phyloP scores from a whole-genome alignment of 2,797 vertebrate species.

The Pogonophryne albipinna region DNA sequence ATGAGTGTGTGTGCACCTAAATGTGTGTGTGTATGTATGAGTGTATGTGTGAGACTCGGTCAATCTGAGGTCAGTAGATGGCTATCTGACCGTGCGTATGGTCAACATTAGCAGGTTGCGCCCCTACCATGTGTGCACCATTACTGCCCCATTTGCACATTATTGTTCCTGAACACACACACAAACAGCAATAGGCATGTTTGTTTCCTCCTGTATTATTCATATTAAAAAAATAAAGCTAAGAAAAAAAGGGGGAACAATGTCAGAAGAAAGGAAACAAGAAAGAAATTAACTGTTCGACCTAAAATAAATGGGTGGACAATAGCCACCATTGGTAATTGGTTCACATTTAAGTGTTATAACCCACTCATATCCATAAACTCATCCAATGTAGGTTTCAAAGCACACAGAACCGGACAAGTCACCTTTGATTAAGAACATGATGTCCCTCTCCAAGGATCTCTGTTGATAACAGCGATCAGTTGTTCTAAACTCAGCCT shows the following conservation, averaged over 20 bases:
- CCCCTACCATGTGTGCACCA: conserved; percentile 53
- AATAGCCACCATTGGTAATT: neutral
- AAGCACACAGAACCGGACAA: neutral
- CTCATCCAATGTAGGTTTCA: neutral
- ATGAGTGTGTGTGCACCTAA: conserved; percentile 6
- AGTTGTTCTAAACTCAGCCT: conserved; percentile 43
- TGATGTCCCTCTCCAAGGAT: conserved; percentile 17
- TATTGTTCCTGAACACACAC: neutral
- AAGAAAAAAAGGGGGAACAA: neutral
- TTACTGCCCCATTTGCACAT: conserved; percentile 46
- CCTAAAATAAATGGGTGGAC: neutral
- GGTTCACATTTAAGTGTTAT: neutral
- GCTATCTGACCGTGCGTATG: conserved; percentile 46
- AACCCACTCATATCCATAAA: conserved; percentile 1
- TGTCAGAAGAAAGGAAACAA: no score
- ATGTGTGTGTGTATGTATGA: neutral
- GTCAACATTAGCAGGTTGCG: conserved; percentile 46
- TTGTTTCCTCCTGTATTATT: neutral
- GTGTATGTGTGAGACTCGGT: neutral
- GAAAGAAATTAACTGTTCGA: neutral
- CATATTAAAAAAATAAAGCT: neutral
- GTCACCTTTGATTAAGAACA: conserved; percentile 24
- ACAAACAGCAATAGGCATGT: neutral
- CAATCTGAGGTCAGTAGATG: conserved; percentile 53
- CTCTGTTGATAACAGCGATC: conserved; percentile 36